Conservation (phyloP, 2,888 invertebrate species). For the Athalia rosae region DNA sequence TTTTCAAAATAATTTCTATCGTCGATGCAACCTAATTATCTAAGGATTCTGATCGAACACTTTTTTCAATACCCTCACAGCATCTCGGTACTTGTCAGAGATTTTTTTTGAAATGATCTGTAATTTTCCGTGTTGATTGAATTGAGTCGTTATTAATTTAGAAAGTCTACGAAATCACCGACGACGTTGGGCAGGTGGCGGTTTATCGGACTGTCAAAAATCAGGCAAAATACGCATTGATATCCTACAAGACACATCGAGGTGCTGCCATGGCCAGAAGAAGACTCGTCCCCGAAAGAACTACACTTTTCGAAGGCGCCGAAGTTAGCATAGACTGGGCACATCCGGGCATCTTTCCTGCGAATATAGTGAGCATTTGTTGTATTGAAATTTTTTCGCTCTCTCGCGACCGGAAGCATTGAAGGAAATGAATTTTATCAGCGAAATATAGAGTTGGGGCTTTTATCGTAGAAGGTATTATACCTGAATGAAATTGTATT, state of each 20-base stretch:
- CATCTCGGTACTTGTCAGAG: too few species aligned
- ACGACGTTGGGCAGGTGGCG: constrained; percentile 62
- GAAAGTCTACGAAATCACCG: constrained; percentile 63
- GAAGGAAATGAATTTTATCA: too few species aligned
- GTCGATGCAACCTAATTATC: too few species aligned
- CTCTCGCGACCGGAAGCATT: background rate
- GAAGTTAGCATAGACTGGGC: constrained; percentile 69
- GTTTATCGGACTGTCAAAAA: constrained; percentile 60
- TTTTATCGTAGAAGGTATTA: too few species aligned
- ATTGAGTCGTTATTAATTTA: constrained; percentile 47
- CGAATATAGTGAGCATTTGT: constrained; percentile 63
- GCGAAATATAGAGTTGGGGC: background rate
- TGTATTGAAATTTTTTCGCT: constrained; percentile 19
- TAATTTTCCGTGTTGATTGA: constrained; percentile 11
- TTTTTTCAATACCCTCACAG: too few species aligned
- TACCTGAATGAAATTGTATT: too few species aligned
- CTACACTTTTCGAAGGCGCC: constrained; percentile 58
- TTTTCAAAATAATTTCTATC: too few species aligned
- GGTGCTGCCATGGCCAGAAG: constrained; percentile 78
- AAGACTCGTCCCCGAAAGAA: constrained; percentile 75
- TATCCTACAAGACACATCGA: constrained; percentile 83
- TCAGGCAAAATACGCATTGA: constrained; percentile 79
- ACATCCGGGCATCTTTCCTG: constrained; percentile 59
- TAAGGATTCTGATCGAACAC: too few species aligned
- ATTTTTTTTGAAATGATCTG: constrained; percentile 43